Conservation (phyloP, 2,113 vertebrate species). For the Brachionichthys hirsutus region DNA sequence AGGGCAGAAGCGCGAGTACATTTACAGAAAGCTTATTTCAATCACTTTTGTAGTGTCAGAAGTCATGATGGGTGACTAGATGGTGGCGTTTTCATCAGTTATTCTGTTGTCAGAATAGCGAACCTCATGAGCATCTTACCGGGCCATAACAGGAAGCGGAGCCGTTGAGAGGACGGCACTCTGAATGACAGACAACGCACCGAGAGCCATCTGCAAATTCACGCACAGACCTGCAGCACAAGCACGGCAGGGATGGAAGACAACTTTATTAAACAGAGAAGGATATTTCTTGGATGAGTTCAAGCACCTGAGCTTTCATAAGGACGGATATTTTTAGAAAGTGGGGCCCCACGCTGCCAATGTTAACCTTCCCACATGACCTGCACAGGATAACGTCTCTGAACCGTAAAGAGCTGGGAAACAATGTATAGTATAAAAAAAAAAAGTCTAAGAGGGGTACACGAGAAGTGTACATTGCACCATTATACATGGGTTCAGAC, state of each 20-base stretch:
- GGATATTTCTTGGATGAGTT: constrained; percentile 18
- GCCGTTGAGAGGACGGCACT: constrained; percentile 88
- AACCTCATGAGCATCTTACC: constrained; percentile 71
- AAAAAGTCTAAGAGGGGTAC: too few species aligned
- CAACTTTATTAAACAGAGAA: constrained; percentile 6
- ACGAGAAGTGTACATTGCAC: too few species aligned
- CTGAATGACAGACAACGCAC: constrained; percentile 86
- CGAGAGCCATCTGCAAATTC: constrained; percentile 81
- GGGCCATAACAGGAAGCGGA: constrained; percentile 85
- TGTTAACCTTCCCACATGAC: background rate
- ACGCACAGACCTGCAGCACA: constrained; percentile 74
- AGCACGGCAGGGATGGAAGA: constrained; percentile 6
- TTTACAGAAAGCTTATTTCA: too few species aligned
- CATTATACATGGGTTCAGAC: too few species aligned
- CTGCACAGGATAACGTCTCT: background rate
- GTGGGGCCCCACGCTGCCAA: constrained; percentile 10
- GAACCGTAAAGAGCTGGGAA: background rate
- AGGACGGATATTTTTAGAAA: constrained; percentile 40
- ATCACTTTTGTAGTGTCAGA: background rate
- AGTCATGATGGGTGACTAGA: background rate
- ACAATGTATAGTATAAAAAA: background rate
- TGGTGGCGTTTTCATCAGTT: background rate
- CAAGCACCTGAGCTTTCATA: constrained; percentile 21
- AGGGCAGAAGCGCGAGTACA: too few species aligned
- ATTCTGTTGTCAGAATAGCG: background rate